These are phyloP conservation scores for Paracanthobrama guichenoti DNA, from an alignment of 2,113 vertebrate species.

Conservation along the genomic window DNA sequence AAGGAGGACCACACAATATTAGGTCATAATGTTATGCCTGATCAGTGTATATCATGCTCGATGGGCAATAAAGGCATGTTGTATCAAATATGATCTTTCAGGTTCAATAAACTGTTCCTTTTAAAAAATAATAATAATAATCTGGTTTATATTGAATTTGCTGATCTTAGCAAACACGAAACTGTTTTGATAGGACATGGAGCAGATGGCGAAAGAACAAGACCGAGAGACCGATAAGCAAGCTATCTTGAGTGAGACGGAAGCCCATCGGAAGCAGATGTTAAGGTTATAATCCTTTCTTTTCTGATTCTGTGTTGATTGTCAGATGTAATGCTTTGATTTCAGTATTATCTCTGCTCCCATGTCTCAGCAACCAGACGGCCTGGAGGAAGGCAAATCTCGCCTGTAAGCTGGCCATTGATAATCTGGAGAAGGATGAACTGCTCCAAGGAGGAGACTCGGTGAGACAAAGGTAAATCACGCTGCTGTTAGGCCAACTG, in stretches of 20 bases:
- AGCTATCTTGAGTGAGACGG: conserved; percentile 82
- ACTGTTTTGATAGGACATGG: conserved; percentile 79
- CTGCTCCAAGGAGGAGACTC: conserved; percentile 79
- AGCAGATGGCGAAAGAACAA: conserved; percentile 89
- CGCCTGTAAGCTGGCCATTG: conserved; percentile 89
- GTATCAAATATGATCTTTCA: background rate
- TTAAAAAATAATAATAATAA: background rate
- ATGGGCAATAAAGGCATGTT: background rate
- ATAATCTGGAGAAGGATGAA: conserved; percentile 88
- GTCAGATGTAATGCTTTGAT: background rate
- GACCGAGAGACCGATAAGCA: conserved; percentile 87
- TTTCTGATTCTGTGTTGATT: background rate
- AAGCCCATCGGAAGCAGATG: conserved; percentile 90
- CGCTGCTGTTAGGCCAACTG: too few relatives aligned
- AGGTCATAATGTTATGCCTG: too few relatives aligned
- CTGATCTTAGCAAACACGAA: background rate
- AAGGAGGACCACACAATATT: too few relatives aligned
- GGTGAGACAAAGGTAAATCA: conserved; percentile 79
- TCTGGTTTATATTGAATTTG: too few relatives aligned
- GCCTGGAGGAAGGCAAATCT: conserved; percentile 95
- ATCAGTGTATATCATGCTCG: too few relatives aligned
- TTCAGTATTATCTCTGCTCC: background rate
- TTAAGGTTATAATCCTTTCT: conserved; percentile 77
- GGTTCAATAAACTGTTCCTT: background rate
- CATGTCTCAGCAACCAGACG: conserved; percentile 84